Conservation (phyloP, 2,113 vertebrate genomes). For the Sphyrna mokarran region DNA sequence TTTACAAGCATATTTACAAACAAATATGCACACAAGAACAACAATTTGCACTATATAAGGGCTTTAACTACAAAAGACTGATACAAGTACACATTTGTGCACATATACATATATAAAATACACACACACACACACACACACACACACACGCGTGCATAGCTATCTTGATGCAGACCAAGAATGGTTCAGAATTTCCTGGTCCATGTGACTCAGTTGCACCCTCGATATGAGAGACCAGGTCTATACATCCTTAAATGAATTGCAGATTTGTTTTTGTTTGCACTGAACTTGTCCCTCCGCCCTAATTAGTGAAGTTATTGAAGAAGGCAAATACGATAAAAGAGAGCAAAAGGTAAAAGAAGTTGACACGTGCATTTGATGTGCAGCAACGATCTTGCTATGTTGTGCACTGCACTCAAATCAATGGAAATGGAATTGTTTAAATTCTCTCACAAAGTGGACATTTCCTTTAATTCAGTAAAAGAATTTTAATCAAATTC, state of each 20-base stretch:
- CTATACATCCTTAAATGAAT: neutral
- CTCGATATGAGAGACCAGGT: neutral
- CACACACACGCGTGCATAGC: neutral
- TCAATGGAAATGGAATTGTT: conserved; percentile 19
- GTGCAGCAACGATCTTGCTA: neutral
- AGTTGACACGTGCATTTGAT: neutral
- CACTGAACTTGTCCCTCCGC: neutral
- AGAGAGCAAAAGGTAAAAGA: neutral
- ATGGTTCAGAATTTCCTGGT: neutral
- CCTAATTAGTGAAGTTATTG: neutral
- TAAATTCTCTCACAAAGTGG: conserved; percentile 16
- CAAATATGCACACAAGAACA: neutral
- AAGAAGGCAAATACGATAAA: neutral
- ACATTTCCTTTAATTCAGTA: conserved; percentile 6
- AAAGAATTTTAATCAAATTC: conserved; percentile 33
- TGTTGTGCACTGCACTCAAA: neutral
- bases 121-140: no score
- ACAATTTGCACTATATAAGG: neutral
- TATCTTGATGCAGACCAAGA: neutral
- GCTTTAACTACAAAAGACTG: neutral
- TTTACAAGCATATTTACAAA: neutral
- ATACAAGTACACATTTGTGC: neutral
- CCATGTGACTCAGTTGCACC: neutral
- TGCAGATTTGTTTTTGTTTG: neutral
- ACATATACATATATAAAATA: neutral